These are phyloP conservation scores for Miichthys miiuy DNA, from an alignment of 2,797 vertebrate species.

Conservation along the genomic window DNA sequence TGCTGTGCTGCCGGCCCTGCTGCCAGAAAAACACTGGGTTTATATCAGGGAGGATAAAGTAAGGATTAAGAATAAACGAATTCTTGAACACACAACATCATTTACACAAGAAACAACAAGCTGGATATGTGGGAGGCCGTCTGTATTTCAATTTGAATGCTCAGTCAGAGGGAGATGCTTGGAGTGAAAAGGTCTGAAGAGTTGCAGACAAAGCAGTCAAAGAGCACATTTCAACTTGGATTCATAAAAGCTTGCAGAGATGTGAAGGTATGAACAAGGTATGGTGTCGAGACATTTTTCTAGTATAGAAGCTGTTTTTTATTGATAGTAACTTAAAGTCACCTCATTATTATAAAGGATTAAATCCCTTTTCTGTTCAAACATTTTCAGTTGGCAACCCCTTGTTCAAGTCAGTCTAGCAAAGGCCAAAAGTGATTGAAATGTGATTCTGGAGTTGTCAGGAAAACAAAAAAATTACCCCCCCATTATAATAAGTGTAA, in stretches of 20 bases:
- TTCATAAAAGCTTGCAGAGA: conserved; percentile 44
- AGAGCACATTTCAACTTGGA: conserved; percentile 38
- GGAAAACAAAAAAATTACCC: conserved; percentile 19
- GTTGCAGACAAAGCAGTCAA: conserved; percentile 46
- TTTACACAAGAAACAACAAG: conserved; percentile 86
- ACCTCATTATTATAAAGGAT: conserved; percentile 15
- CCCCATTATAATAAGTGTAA: conserved; percentile 6
- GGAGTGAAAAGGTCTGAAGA: conserved; percentile 60
- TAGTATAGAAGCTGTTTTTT: conserved; percentile 25
- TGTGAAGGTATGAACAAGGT: conserved; percentile 37
- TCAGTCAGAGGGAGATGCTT: conserved; percentile 62
- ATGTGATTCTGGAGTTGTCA: conserved; percentile 30
- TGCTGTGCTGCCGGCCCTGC: conserved; percentile 67
- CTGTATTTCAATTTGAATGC: conserved; percentile 66
- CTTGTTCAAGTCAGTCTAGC: conserved; percentile 14
- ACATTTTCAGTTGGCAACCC: conserved; percentile 35
- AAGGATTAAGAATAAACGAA: conserved; percentile 83
- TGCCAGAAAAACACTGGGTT: conserved; percentile 79
- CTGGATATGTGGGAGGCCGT: conserved; percentile 79
- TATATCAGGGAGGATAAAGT: conserved; percentile 82
- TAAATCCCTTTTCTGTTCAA: conserved; percentile 5
- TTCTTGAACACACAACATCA: conserved; percentile 84
- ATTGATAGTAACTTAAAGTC: conserved; percentile 40
- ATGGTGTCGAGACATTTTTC: conserved; percentile 14
- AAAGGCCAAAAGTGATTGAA: conserved; percentile 26